Evolutionary conservation across 2,888 invertebrate species (phyloP).

Genomic region (Eutolmus rufibarbis): DNA sequence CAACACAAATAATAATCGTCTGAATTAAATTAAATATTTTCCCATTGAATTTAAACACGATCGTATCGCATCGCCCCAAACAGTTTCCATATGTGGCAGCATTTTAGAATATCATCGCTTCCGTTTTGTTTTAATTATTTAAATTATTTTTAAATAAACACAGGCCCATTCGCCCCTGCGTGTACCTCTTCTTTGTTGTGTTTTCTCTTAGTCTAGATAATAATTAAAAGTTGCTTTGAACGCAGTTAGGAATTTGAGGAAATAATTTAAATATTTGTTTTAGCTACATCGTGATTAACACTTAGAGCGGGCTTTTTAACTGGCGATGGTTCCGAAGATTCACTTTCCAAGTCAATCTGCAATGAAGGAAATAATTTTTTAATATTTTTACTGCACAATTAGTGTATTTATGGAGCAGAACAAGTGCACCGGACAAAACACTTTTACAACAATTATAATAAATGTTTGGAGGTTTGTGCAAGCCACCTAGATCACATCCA

Average conservation of each 20-base stretch:
- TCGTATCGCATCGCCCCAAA: neutral
- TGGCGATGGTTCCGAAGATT: conserved; percentile 51
- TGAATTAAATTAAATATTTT: neutral
- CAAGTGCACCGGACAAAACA: no score
- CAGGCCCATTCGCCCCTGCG: neutral
- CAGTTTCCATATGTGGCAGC: neutral
- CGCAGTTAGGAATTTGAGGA: neutral
- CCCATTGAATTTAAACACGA: neutral
- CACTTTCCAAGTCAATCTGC: conserved; percentile 55
- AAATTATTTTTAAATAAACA: neutral
- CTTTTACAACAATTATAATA: no score
- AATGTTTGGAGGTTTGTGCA: no score
- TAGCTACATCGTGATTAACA: conserved; percentile 36
- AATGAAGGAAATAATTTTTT: neutral
- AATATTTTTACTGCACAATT: neutral
- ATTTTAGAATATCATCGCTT: neutral
- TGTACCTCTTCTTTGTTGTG: neutral
- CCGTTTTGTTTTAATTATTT: neutral
- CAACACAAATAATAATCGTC: neutral
- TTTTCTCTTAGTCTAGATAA: neutral
- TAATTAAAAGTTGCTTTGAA: conserved; percentile 28
- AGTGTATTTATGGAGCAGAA: no score
- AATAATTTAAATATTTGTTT: conserved; percentile 38
- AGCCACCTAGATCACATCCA: no score
- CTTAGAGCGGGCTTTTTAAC: conserved; percentile 48